Percentiles rank a stretch among this genome's conserved stretches.
These are phyloP conservation scores for Plumapathes pennacea DNA, from an alignment of 92 coral and sea anemone species.

Conservation along the genomic window DNA sequence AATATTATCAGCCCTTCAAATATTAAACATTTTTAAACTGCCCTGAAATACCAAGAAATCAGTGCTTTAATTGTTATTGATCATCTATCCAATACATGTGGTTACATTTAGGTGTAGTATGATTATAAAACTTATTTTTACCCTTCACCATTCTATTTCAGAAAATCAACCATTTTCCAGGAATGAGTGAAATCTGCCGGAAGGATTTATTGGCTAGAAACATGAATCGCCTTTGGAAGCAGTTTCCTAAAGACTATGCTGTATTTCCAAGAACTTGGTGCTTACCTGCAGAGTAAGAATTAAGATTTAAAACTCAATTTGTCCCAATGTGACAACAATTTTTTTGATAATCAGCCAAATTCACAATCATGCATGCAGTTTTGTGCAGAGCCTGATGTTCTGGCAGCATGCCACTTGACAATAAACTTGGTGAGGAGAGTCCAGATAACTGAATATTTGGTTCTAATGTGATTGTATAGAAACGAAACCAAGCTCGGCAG, in stretches of 20 bases:
- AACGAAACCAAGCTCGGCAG: no score
- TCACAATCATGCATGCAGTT: not conserved
- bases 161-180: constrained; percentile 99
- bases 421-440: constrained; percentile 3
- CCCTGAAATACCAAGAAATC: no score
- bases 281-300: constrained; percentile 93
- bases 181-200: constrained; percentile 98
- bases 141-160: no score
- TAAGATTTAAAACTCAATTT: not conserved
- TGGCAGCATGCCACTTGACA: no score
- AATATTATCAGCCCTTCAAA: no score
- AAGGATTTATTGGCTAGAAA: constrained; percentile 94
- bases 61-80: no score
- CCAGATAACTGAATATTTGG: no score
- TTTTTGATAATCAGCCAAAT: not conserved
- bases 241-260: constrained; percentile 95
- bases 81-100: no score
- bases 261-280: constrained; percentile 98
- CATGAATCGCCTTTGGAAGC: constrained; percentile 96
- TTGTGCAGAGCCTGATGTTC: not conserved
- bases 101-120: no score
- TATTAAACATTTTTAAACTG: no score
- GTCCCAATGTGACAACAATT: not conserved
- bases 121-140: no score
- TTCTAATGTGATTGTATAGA: no score